phyloP scores from a whole-genome alignment of 2,113 vertebrate species.

The Siniperca chuatsi region DNA sequence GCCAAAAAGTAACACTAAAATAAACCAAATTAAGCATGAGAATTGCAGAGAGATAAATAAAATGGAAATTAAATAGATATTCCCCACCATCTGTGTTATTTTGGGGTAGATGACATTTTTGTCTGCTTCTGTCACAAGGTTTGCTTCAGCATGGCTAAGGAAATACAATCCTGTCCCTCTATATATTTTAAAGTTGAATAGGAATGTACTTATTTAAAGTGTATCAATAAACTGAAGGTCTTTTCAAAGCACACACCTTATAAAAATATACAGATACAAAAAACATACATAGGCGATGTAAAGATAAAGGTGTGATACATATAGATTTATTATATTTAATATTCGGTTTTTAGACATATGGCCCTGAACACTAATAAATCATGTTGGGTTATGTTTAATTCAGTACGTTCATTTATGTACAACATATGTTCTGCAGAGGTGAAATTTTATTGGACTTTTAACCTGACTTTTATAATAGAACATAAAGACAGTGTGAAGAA shows the following conservation, averaged over 20 bases:
- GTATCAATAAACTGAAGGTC: neutral
- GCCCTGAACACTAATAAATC: neutral
- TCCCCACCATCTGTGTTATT: neutral
- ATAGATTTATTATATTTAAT: neutral
- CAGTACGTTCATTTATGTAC: neutral
- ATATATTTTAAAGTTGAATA: neutral
- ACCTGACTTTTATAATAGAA: neutral
- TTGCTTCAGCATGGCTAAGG: neutral
- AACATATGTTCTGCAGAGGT: slow-evolving; percentile 6
- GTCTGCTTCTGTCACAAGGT: slow-evolving; percentile 12
- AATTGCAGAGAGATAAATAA: neutral
- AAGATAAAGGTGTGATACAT: neutral
- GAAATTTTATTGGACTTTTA: neutral
- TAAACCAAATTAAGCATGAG: neutral
- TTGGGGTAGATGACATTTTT: neutral
- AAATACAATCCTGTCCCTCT: slow-evolving; percentile 1
- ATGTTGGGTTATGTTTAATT: neutral
- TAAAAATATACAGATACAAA: neutral
- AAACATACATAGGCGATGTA: neutral
- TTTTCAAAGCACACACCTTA: neutral
- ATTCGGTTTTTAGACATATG: neutral
- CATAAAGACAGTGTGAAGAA: neutral
- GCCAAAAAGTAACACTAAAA: neutral
- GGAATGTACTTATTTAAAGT: neutral
- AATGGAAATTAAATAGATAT: slow-evolving; percentile 5